Evolutionary conservation across 2,113 vertebrate species (phyloP).

Genomic region (Rhinolophus sinicus): DNA sequence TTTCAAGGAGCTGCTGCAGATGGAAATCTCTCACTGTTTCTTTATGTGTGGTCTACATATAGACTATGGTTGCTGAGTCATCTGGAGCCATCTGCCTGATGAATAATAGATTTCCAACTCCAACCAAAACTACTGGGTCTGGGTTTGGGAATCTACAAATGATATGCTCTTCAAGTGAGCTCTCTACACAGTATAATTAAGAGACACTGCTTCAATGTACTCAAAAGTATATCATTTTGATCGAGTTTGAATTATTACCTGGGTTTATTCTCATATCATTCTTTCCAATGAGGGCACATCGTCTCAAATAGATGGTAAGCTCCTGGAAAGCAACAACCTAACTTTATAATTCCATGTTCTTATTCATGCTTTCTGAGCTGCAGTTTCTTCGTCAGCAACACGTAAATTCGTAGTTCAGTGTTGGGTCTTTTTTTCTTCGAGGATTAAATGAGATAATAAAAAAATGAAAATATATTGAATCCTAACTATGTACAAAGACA

Average conservation of each 20-base stretch:
- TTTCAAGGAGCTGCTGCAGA: neutral
- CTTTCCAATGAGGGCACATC: neutral
- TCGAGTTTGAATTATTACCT: neutral
- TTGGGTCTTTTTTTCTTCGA: neutral
- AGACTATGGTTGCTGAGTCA: neutral
- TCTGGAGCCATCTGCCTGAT: neutral
- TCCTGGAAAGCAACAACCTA: neutral
- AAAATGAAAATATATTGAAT: neutral
- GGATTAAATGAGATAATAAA: neutral
- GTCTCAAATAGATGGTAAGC: neutral
- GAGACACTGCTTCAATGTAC: neutral
- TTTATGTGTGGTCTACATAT: neutral
- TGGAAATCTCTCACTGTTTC: neutral
- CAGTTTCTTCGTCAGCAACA: neutral
- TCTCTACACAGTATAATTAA: neutral
- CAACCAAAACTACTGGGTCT: neutral
- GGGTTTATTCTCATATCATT: neutral
- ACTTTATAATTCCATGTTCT: neutral
- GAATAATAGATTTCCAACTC: neutral
- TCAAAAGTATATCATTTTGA: neutral
- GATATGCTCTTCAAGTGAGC: neutral
- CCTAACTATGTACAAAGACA: neutral
- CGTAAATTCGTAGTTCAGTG: neutral
- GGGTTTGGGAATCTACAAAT: neutral
- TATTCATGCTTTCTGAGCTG: neutral